These are phyloP conservation scores for Leucozona laternaria DNA, from an alignment of 2,888 invertebrate genomes.

Conservation along the genomic window DNA sequence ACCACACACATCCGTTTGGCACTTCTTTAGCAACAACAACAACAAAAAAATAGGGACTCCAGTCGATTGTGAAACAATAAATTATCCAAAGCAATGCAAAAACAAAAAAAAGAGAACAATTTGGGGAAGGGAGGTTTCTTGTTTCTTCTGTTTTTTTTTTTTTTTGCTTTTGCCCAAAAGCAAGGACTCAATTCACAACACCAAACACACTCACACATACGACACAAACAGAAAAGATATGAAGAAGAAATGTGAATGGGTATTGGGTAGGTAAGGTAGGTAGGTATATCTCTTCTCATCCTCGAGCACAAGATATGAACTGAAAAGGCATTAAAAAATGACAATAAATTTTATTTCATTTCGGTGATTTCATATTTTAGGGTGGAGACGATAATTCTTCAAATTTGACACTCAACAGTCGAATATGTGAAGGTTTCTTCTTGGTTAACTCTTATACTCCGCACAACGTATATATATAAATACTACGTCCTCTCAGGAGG, in stretches of 20 bases:
- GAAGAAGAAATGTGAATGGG: not conserved
- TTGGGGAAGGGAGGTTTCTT: conserved; percentile 66
- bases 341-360: conserved; percentile 75
- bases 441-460: not conserved
- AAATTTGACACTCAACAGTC: conserved; percentile 75
- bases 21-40: conserved; percentile 28
- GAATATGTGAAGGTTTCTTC: conserved; percentile 69
- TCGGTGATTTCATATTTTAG: conserved; percentile 75
- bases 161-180: conserved; percentile 35
- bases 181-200: conserved; percentile 66
- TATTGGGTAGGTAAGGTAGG: too few species aligned
- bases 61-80: conserved; percentile 75
- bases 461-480: too few species aligned
- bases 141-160: not conserved
- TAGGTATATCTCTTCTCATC: conserved; percentile 19
- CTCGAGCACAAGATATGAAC: conserved; percentile 19
- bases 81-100: conserved; percentile 65
- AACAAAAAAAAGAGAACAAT: conserved; percentile 51
- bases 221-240: not conserved
- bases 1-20: conserved; percentile 30
- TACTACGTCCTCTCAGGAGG: not conserved
- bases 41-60: conserved; percentile 57
- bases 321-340: conserved; percentile 69
- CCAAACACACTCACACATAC: not conserved
- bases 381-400: conserved; percentile 76